Conservation (phyloP, 2,888 invertebrate genomes). For the Endotricha flammealis region DNA sequence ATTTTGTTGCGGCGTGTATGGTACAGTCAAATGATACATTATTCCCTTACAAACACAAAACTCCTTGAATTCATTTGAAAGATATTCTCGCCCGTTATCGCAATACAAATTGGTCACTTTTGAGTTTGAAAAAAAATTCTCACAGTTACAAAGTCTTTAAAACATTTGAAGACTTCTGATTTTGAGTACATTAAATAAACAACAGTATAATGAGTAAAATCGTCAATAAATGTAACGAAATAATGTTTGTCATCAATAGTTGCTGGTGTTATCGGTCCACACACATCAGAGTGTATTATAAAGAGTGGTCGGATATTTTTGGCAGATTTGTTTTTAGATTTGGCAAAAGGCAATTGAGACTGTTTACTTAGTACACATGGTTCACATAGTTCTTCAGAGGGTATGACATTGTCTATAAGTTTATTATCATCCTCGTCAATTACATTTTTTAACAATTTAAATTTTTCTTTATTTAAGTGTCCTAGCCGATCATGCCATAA, state of each 20-base stretch:
- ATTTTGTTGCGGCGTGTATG: slow-evolving; percentile 10
- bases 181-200: not conserved
- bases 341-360: no score
- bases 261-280: no score
- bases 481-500: slow-evolving; percentile 6
- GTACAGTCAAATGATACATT: slow-evolving; percentile 9
- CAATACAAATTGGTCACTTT: slow-evolving; percentile 32
- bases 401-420: not conserved
- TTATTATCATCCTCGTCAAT: slow-evolving; percentile 6
- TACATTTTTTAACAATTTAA: slow-evolving; percentile 2
- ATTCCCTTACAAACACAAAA: slow-evolving; percentile 8
- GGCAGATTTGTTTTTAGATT: no score
- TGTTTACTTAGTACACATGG: slow-evolving; percentile 6
- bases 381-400: slow-evolving; percentile 5
- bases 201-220: no score
- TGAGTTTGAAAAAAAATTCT: slow-evolving; percentile 15
- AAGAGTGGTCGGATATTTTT: no score
- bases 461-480: slow-evolving; percentile 10
- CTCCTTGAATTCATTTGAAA: slow-evolving; percentile 30
- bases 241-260: no score
- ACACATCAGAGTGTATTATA: no score
- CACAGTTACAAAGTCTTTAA: not conserved
- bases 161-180: not conserved
- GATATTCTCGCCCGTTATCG: slow-evolving; percentile 36
- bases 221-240: no score